Percentiles rank a stretch among this genome's conserved stretches.
Conservation (phyloP, 2,888 invertebrate genomes). For the Polymixis flavicincta region DNA sequence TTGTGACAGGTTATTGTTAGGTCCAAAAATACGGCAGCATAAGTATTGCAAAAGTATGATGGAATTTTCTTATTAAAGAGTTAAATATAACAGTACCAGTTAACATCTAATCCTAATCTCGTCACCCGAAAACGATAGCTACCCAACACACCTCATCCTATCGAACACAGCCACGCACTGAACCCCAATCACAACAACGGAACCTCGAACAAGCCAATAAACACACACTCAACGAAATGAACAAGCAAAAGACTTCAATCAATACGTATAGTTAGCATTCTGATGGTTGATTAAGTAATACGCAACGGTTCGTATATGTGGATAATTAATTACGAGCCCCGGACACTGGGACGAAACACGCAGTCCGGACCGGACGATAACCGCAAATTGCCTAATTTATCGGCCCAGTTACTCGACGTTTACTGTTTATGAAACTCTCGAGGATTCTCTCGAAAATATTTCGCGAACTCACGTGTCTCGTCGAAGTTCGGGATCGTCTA, state of each 20-base stretch:
- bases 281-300: constrained; percentile 80
- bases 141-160: constrained; percentile 32
- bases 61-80: background rate
- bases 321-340: constrained; percentile 81
- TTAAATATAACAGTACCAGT: background rate
- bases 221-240: constrained; percentile 69
- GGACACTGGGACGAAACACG: constrained; percentile 68
- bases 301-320: constrained; percentile 70
- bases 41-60: background rate
- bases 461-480: constrained; percentile 8
- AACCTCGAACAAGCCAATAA: constrained; percentile 60
- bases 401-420: constrained; percentile 72
- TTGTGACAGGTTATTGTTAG: background rate
- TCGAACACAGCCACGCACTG: constrained; percentile 35
- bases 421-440: constrained; percentile 52
- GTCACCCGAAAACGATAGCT: constrained; percentile 30
- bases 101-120: constrained; percentile 19
- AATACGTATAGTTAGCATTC: constrained; percentile 72
- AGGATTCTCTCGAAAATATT: constrained; percentile 54
- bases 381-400: constrained; percentile 84
- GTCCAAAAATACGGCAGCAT: background rate
- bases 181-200: constrained; percentile 51
- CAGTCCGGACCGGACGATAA: constrained; percentile 59
- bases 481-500: constrained; percentile 16
- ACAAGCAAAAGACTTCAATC: constrained; percentile 70